These are phyloP conservation scores for Ptilonorhynchus violaceus DNA, from an alignment of 2,113 vertebrate species.

Conservation along the genomic window DNA sequence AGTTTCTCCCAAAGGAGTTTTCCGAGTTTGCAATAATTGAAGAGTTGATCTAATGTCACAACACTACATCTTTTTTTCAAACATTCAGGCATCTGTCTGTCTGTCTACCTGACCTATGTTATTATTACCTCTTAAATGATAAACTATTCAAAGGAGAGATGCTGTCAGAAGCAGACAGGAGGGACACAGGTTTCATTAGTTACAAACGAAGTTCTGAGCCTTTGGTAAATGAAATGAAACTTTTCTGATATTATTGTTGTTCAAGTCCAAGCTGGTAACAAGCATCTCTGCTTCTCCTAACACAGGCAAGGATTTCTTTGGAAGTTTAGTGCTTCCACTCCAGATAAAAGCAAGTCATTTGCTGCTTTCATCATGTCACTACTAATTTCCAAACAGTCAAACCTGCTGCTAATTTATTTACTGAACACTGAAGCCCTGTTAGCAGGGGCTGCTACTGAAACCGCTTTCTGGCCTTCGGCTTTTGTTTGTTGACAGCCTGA, in stretches of 20 bases:
- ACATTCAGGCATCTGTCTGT: neutral
- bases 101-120: neutral
- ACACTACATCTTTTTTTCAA: neutral
- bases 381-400: constrained; percentile 80
- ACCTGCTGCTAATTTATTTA: constrained; percentile 79
- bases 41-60: neutral
- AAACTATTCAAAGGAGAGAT: constrained; percentile 15
- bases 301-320: constrained; percentile 55
- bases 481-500: constrained; percentile 84
- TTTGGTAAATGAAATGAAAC: constrained; percentile 74
- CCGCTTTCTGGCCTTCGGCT: constrained; percentile 76
- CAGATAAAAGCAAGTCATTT: constrained; percentile 77
- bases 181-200: constrained; percentile 64
- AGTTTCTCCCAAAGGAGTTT: constrained; percentile 40
- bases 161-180: constrained; percentile 57
- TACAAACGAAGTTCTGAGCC: constrained; percentile 77
- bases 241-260: constrained; percentile 52
- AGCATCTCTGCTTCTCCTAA: constrained; percentile 61
- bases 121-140: constrained; percentile 21
- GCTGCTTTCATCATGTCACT: constrained; percentile 76
- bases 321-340: constrained; percentile 54
- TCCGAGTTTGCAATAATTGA: constrained; percentile 3
- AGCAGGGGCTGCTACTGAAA: constrained; percentile 71
- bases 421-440: constrained; percentile 73
- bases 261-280: constrained; percentile 60